Percentiles rank a stretch among this genome's conserved stretches.
Evolutionary conservation across 2,797 vertebrate genomes (phyloP).

Genomic region (Dermochelys coriacea): DNA sequence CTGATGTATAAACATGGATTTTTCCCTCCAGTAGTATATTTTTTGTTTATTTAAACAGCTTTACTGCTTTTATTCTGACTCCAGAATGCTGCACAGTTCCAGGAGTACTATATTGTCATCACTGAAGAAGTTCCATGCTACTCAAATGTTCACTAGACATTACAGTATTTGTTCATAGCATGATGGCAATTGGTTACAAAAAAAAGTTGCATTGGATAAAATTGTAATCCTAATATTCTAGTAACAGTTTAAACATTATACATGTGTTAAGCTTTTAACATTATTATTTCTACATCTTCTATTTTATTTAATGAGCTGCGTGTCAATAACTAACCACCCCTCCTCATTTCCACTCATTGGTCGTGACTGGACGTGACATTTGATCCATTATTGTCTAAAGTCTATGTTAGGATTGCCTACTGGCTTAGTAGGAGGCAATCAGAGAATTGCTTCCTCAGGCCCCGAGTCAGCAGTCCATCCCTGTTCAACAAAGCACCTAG

Average conservation of each 20-base stretch:
- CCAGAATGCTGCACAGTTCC: not conserved
- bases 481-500: not conserved
- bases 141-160: not conserved
- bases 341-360: not conserved
- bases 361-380: not conserved
- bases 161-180: not conserved
- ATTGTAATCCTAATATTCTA: not conserved
- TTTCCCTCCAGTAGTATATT: not conserved
- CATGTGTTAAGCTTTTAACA: not conserved
- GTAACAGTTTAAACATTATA: not conserved
- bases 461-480: not conserved
- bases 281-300: not conserved
- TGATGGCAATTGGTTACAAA: not conserved
- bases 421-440: not conserved
- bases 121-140: not conserved
- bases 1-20: accelerated
- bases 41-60: not conserved
- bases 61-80: not conserved
- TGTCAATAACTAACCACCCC: not conserved
- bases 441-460: not conserved
- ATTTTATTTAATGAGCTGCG: not conserved
- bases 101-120: not conserved
- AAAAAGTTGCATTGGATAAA: not conserved
- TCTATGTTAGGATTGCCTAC: not conserved
- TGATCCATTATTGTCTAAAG: not conserved